phyloP scores from a whole-genome alignment of 2,797 vertebrate genomes.

The Sebastes vulpes region DNA sequence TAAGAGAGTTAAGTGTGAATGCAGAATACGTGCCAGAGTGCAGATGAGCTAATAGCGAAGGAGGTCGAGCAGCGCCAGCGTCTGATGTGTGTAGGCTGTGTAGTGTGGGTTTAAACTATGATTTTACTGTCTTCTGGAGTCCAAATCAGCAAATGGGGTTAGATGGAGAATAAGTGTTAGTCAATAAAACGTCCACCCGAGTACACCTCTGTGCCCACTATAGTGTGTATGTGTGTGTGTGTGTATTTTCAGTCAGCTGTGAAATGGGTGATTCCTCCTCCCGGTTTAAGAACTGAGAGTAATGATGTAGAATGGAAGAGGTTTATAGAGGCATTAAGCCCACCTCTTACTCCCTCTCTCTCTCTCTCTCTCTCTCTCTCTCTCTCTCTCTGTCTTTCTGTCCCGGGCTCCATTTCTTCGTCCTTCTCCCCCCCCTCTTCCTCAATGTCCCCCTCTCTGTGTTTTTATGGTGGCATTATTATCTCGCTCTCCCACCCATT shows the following conservation, averaged over 20 bases:
- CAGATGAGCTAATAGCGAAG: slow-evolving; percentile 17
- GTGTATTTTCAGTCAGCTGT: slow-evolving; percentile 69
- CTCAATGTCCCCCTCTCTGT: slow-evolving; percentile 56
- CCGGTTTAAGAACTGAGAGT: slow-evolving; percentile 71
- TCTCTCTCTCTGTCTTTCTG: background rate
- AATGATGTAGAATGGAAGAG: slow-evolving; percentile 80
- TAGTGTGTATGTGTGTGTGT: slow-evolving; percentile 20
- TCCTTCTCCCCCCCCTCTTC: slow-evolving; percentile 20
- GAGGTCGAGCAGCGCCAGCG: slow-evolving; percentile 15
- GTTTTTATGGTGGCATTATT: slow-evolving; percentile 81
- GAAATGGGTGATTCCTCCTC: slow-evolving; percentile 76
- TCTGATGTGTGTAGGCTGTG: slow-evolving; percentile 16
- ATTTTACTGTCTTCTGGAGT: slow-evolving; percentile 61
- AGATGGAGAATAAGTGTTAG: slow-evolving; percentile 69
- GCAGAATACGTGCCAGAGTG: background rate
- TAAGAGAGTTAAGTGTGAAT: background rate
- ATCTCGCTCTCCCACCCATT: slow-evolving; percentile 78
- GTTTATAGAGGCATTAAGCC: slow-evolving; percentile 80
- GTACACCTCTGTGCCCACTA: slow-evolving; percentile 35
- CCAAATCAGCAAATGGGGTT: slow-evolving; percentile 66
- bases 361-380: background rate
- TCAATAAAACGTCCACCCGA: slow-evolving; percentile 65
- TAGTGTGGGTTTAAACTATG: slow-evolving; percentile 45
- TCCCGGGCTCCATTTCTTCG: slow-evolving; percentile 41
- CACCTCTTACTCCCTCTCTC: slow-evolving; percentile 43